Conservation (phyloP, 2,797 vertebrate genomes). For the Mus caroli region DNA sequence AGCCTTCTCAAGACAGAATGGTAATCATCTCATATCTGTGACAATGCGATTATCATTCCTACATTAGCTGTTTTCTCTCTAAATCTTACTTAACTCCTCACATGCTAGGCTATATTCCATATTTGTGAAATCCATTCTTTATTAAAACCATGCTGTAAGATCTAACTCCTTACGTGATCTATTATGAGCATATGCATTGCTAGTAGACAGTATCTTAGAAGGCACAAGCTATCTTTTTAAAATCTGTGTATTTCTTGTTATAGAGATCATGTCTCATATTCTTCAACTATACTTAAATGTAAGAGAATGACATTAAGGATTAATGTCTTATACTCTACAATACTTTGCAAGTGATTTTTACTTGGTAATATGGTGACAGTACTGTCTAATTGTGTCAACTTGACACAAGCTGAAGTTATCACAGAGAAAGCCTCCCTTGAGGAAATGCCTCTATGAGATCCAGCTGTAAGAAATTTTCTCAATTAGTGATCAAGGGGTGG, state of each 20-base stretch:
- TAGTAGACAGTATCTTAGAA: neutral
- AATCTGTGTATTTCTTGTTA: neutral
- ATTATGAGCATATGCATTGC: neutral
- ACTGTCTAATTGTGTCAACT: too few relatives aligned
- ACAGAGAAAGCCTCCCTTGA: too few relatives aligned
- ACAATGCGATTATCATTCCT: neutral
- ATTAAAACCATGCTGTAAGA: neutral
- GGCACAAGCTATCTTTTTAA: neutral
- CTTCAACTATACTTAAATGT: neutral
- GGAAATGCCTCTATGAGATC: too few relatives aligned
- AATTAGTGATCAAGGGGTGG: too few relatives aligned
- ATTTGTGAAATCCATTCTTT: neutral
- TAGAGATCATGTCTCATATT: neutral
- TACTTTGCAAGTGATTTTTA: neutral
- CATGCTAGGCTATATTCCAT: neutral
- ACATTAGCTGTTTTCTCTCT: neutral
- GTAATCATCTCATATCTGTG: slow-evolving; percentile 33
- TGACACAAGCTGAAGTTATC: too few relatives aligned
- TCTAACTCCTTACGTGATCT: neutral
- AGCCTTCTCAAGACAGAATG: neutral
- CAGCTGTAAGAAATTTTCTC: too few relatives aligned
- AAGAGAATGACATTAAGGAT: neutral
- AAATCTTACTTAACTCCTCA: neutral
- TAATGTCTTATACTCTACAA: neutral
- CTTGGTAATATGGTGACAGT: neutral